Base-by-base conservation (phyloP, 2,888 invertebrate species). In the Polietes domitor region DNA sequence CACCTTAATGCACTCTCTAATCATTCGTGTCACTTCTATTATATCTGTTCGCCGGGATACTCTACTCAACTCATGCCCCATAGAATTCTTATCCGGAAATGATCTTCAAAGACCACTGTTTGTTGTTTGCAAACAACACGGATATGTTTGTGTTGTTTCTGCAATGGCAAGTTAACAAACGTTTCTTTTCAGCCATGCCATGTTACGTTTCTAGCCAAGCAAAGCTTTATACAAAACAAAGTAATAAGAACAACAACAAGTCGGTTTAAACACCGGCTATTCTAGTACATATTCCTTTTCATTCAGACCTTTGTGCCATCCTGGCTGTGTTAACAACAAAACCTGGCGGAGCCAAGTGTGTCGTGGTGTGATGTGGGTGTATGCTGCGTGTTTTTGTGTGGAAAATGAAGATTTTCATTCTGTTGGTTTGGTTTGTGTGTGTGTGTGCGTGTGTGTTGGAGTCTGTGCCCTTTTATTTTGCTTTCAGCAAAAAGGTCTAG, bases 391-490 rank as follows among this genome's bases (percentile, higher is more conserved):
- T 58, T 58, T 24, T 53, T 26, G 2, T 26, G 1, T 53, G 10
- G 58, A 58, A 58, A 58, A 58, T 58, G 2, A 15, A 50, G n/a
- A 9, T 76, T 65, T 79, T 55, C 19, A 58, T 37, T 47, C 26
- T 50, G 50, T 55, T 55, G 10, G 12, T n/a, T 24, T 61, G n/a
- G n/a, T 72, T 41, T 28, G 32, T n/a, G n/a, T n/a, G n/a, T n/a
- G n/a, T n/a, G n/a, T n/a, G n/a, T n/a, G n/a, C n/a, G n/a, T n/a
- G n/a, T 53, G 63, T 12, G 1, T 21, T 55, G 0, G 32, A 55
- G n/a, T 21, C 10, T 50, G 28, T 77, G 26, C 50, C 41, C 41
- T 72, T 50, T 76, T 75, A 32, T 73, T 65, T 50, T 43, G 58
- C 75, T 61, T 12, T 17, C 72, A 68, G 65, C 68, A 63, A 26